These are phyloP conservation scores for Chouioia cunea DNA, from an alignment of 2,888 invertebrate species.

Conservation along the genomic window DNA sequence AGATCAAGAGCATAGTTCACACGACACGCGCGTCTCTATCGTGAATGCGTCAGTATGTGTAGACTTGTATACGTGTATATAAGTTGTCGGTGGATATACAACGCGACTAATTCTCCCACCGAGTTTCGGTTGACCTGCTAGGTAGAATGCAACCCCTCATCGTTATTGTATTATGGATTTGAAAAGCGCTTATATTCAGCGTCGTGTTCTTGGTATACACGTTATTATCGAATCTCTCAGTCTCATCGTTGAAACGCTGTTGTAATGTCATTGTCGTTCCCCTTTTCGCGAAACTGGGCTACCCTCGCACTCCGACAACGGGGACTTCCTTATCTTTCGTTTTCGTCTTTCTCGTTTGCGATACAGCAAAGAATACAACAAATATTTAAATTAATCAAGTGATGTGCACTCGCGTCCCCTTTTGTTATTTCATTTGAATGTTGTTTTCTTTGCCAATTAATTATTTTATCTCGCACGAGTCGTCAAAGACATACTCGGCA, in stretches of 20 bases:
- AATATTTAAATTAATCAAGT: conserved; percentile 15
- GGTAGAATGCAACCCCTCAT: background rate
- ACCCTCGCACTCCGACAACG: conserved; percentile 28
- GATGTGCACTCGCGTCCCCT: conserved; percentile 24
- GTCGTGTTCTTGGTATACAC: background rate
- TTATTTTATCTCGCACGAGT: too few species aligned
- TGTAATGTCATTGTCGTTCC: too few species aligned
- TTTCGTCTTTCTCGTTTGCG: too few species aligned
- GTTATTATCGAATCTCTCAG: too few species aligned
- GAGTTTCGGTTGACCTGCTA: conserved; percentile 22
- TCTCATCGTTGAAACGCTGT: too few species aligned
- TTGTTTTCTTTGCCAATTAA: too few species aligned
- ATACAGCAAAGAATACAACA: background rate
- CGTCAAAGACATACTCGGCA: too few species aligned
- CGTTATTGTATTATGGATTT: background rate
- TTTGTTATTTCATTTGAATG: conserved; percentile 3
- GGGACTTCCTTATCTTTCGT: background rate
- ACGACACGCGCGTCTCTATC: background rate
- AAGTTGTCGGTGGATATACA: background rate
- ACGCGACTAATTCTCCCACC: background rate
- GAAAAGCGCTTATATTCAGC: too few species aligned
- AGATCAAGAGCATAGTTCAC: too few species aligned
- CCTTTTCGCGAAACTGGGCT: conserved; percentile 16
- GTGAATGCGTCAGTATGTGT: conserved; percentile 33
- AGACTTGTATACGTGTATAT: too few species aligned